Evolutionary conservation across 1,140 invertebrate species (phyloP), one percentile per base, ranked within the genome.

Genomic region (Mamestra configurata): DNA sequence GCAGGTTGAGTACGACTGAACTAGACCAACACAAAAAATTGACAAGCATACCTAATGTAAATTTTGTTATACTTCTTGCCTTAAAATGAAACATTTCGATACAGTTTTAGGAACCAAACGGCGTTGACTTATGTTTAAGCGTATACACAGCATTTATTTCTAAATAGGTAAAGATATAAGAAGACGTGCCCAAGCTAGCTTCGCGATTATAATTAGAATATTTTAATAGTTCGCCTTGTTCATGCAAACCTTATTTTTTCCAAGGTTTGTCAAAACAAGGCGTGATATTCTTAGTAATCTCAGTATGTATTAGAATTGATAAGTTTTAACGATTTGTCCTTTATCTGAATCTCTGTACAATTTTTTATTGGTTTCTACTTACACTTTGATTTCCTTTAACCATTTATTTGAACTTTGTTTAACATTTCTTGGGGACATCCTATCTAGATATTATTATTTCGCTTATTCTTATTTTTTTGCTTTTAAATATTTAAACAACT

Each of bases 91-190:
- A 75, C 35, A 37, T 37, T 64, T 64, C 31, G 15, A 57, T 53
- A 73, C 7, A 43, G 31, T 40, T 75, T 59, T 37, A 40, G 43
- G 24, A 71, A 51, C 68, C 20, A 71, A 71, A 53, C 27, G 46
- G 68, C 46, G 49, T 70, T 31, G 59, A 75, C 51, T 51, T 51
- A 71, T 35, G 15, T 18, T 40, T 75, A 59, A 75, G 71, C 71
- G 51, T 75, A 75, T 75, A 75, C 71, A 75, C 51, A 75, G 71
- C 71, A 57, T 72, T 59, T 75, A 75, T 57, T 43, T 31, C 53
- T 75, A 72, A 64, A 72, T 35, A 59, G 53, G 27, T 57, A 37
- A 59, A 59, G 37, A 59, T 24, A 43, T 49, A 2, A 55, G 18
- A 35, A 40, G 71, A 75, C 53, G 71, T 75, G 71, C 53, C 70